Evolutionary conservation across 2,888 invertebrate genomes (phyloP), one percentile per base, ranked within the genome.

Genomic region (Lasioglossum lativentre): DNA sequence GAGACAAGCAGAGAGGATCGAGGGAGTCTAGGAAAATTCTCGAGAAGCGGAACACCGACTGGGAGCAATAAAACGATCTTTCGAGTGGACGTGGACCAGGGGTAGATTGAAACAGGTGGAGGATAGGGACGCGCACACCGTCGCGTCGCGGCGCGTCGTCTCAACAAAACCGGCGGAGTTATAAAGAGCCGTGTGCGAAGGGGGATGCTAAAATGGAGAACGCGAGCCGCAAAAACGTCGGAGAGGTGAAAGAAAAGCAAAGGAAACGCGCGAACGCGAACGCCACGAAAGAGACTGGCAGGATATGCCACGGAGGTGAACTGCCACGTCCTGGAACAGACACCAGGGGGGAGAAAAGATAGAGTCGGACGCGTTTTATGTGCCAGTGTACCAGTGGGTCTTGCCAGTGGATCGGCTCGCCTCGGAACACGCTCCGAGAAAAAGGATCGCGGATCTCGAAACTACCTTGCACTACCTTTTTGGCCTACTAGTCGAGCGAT

Each of bases 331-430:
- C 74, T 79, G 72, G 68, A 76, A 78, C 80, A 70, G 83, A 82
- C 75, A 59, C 42, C 66, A 70, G 70, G 56, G 52, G 45, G 71
- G 14, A 23, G 52, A 23, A 70, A 52, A 52, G 63, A 81, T 59
- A 38, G 30, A 59, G 42, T 63, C 56, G 42, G 83, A 72, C 81
- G 82, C 82, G 85, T 87, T 88, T 66, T 90, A 89, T 87, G 90
- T 89, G 91, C 86, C 90, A 92, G 89, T 92, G 87, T 91, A 90
- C 91, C 92, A 91, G 88, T 89, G 87, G 90, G 89, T 89, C 90
- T 89, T 82, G 19, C 34, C 34, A n/a, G n/a, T n/a, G 88, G 71
- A 27, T 27, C 59, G 27, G 16, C 59, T 59, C 14, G 59, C 59
- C 5, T 52, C 14, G 59, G 59, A 27, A 59, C 59, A 59, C 59